phyloP scores from a whole-genome alignment of 2,888 invertebrate species.

The Ceraclea dissimilis region DNA sequence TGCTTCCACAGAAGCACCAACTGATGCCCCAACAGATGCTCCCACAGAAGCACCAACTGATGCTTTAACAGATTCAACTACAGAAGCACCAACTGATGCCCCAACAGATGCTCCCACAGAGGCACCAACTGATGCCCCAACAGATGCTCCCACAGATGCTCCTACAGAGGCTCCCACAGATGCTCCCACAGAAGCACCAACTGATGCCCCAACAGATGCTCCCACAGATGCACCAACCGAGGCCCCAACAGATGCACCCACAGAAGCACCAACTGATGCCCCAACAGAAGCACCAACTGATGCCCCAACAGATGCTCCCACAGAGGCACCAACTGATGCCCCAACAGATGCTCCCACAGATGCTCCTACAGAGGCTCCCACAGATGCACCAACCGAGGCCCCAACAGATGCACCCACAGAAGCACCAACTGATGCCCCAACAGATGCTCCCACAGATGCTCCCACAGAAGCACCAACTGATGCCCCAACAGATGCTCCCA shows the following conservation, averaged over 20 bases:
- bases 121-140: slow-evolving; percentile 1
- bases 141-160: slow-evolving; percentile 5
- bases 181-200: slow-evolving; percentile 8
- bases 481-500: slow-evolving; percentile 13
- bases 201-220: slow-evolving; percentile 10
- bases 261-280: slow-evolving; percentile 13
- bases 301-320: slow-evolving; percentile 2
- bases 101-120: slow-evolving; percentile 10
- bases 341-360: slow-evolving; percentile 10
- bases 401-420: slow-evolving; percentile 7
- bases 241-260: slow-evolving; percentile 14
- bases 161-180: slow-evolving; percentile 7
- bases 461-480: slow-evolving; percentile 15
- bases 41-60: slow-evolving; percentile 13
- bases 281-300: slow-evolving; percentile 13
- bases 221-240: too few species aligned
- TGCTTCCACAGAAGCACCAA: slow-evolving; percentile 13
- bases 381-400: slow-evolving; percentile 5
- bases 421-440: slow-evolving; percentile 7
- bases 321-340: slow-evolving; percentile 7
- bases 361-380: slow-evolving; percentile 2
- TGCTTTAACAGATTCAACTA: slow-evolving; percentile 3
- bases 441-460: slow-evolving; percentile 8
- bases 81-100: slow-evolving; percentile 7
- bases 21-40: slow-evolving; percentile 13